Evolutionary conservation across 2,113 vertebrate species (phyloP), one percentile per base, ranked within the genome.

Genomic region (Pontoporia blainvillei): DNA sequence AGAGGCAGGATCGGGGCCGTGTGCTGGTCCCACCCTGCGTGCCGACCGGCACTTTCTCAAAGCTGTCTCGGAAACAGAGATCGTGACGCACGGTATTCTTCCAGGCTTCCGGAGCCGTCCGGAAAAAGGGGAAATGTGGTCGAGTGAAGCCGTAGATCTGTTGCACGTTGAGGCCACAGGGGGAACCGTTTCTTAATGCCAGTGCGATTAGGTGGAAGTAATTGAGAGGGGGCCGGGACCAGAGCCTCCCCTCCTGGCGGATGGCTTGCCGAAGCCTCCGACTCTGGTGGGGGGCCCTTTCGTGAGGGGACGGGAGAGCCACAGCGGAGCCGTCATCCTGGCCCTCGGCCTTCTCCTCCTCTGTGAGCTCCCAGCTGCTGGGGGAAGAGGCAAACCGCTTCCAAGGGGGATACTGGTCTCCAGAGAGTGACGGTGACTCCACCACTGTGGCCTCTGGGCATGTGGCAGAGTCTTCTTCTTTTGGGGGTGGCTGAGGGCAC

Each of bases 131-230:
- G 96, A 99, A 99, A 97, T 99, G 99, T 61, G 99, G 98, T 97
- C 99, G 98, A 90, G 98, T 99, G 97, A 99, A 99, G 96, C 98
- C 99, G 98, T 99, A 99, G 97, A 99, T 99, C 98, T 99, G 99
- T 95, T 99, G 99, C 31, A 99, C 99, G 12, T 99, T 99, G 90
- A 99, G 98, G 95, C 99, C 99, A 85, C 99, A 98, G 0, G 97
- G 98, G 5, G 98, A 62, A 57, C 99, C 99, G 98, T 98, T 99
- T 97, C 98, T 98, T n/a, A 99, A 98, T 0, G 99, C 99, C 93
- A 99, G 98, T 44, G 99, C 98, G 41, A 99, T 99, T 91, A 99
- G 99, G 95, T 99, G 98, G 98, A 99, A 99, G 98, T 99, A 99
- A 95, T 99, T 99, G 49, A 99, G 99, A 0, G 99, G 99, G 0